Evolutionary conservation across 2,797 vertebrate genomes (phyloP), one percentile per base, ranked within the genome.

Genomic region (Vespertilio murinus): DNA sequence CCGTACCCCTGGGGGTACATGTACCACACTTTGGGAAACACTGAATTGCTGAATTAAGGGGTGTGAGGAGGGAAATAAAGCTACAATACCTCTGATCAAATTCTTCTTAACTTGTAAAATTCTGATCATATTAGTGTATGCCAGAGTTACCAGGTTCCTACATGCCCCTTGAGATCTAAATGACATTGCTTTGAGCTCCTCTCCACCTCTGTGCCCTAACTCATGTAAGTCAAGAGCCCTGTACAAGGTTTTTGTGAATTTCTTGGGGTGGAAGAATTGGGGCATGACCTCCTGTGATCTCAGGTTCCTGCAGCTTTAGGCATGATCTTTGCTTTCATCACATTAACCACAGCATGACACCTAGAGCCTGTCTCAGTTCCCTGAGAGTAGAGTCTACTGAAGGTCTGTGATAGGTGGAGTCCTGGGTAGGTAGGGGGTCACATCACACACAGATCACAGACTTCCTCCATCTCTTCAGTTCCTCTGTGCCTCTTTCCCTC

Each of bases 41-140:
- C n/a, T n/a, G n/a, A 54, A 13, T 80, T 74, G 49, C 42, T 70
- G 40, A 87, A 78, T 69, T 75, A 67, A 79, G 79, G 59, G 10
- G 2, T 42, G 28, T 52, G n/a, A 33, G 5, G 65, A 79, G 52
- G 35, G n/a, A 80, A 64, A 80, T 47, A 54, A 30, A 83, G 8
- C 47, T 87, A 45, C 20, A 69, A 13, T 80, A 49, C 61, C 40
- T 88, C 65, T 92, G 59, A 84, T 80, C 5, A 54, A 84, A 79
- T 78, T 87, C 56, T 81, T 59, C 52, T 73, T 93, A 87, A 59
- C 28, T 77, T 86, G 82, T 40, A 54, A 69, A 90, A 54, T 83
- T 86, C 42, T 33, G 9, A 54, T 88, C 35, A 35, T 90, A 52
- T 4, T 22, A 83, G 28, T 14, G 23, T n/a, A 67, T 59, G 33